Evolutionary conservation across 2,797 vertebrate species (phyloP).

Genomic region (Taenioides sp.): DNA sequence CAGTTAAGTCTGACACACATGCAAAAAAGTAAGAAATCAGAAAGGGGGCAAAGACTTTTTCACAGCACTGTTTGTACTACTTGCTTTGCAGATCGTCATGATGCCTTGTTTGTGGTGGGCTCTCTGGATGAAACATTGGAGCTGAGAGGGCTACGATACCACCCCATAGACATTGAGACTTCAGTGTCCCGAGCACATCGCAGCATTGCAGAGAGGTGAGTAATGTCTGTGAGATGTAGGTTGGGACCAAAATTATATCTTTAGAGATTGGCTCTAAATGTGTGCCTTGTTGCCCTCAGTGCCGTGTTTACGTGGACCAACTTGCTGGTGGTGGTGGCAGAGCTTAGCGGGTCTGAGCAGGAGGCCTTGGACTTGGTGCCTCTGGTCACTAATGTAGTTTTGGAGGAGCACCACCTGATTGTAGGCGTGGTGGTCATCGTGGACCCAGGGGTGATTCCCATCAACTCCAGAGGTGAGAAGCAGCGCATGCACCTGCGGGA

Average conservation of each 20-base stretch:
- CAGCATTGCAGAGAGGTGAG: constrained; percentile 96
- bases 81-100: constrained; percentile 86
- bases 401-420: constrained; percentile 97
- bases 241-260: no score
- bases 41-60: no score
- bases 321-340: constrained; percentile 96
- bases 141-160: constrained; percentile 92
- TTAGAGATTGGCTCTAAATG: constrained; percentile 35
- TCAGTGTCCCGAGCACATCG: constrained; percentile 93
- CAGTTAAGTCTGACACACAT: no score
- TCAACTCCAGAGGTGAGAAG: constrained; percentile 98
- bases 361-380: constrained; percentile 97
- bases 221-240: neutral
- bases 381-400: constrained; percentile 94
- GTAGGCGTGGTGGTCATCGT: constrained; percentile 98
- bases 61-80: neutral
- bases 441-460: constrained; percentile 95
- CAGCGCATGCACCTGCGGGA: constrained; percentile 98
- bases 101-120: constrained; percentile 95
- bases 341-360: constrained; percentile 96
- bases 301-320: constrained; percentile 99
- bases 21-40: no score
- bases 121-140: constrained; percentile 96
- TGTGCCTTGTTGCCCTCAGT: constrained; percentile 62
- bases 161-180: constrained; percentile 95